Conservation (phyloP, 2,888 invertebrate genomes). For the Pollenia angustigena region DNA sequence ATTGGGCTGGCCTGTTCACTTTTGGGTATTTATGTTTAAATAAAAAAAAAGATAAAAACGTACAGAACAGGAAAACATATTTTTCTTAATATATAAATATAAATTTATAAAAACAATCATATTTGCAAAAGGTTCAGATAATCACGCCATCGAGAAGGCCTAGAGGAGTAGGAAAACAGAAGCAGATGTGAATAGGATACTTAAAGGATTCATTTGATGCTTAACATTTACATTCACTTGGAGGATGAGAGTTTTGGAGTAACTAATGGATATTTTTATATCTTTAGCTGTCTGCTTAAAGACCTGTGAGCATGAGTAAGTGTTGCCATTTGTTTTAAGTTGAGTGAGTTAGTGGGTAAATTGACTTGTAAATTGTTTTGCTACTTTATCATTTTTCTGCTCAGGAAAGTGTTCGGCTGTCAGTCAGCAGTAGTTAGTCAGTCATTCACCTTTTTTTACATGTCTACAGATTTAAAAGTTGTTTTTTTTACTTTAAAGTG, state of each 20-base stretch:
- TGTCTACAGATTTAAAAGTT: slow-evolving; percentile 44
- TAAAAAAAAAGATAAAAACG: background rate
- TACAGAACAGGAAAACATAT: slow-evolving; percentile 10
- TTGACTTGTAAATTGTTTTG: slow-evolving; percentile 19
- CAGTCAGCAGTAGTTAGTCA: background rate
- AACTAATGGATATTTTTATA: background rate
- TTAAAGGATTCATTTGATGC: slow-evolving; percentile 8
- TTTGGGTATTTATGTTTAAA: slow-evolving; percentile 6
- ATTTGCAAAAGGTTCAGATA: slow-evolving; percentile 18
- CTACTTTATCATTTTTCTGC: background rate
- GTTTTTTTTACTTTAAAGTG: background rate
- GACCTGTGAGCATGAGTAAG: background rate
- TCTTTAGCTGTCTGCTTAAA: background rate
- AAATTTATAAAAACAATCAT: slow-evolving; percentile 17
- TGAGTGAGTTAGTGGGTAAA: background rate
- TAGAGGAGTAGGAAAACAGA: background rate
- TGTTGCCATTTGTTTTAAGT: background rate
- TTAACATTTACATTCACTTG: background rate
- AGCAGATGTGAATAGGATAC: background rate
- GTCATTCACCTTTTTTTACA: slow-evolving; percentile 11
- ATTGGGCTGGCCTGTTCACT: slow-evolving; percentile 13
- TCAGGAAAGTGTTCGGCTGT: background rate
- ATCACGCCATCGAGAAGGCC: background rate
- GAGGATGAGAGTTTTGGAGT: background rate
- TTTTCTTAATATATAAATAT: slow-evolving; percentile 8